phyloP scores from a whole-genome alignment of 2,888 invertebrate species.

The Athripsodes cinereus region DNA sequence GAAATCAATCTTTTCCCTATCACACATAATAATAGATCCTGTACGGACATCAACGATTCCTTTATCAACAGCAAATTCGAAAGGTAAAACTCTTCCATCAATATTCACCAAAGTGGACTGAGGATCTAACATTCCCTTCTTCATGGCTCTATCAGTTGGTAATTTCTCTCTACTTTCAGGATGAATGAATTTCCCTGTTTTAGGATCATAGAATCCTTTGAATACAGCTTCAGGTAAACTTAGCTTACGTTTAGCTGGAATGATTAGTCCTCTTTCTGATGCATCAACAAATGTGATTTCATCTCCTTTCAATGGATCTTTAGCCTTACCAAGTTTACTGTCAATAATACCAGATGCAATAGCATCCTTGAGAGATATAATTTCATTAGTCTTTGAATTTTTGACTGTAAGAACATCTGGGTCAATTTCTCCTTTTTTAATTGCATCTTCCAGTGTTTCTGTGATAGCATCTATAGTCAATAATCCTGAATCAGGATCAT shows the following conservation, averaged over 20 bases:
- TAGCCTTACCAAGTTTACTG: conserved; percentile 70
- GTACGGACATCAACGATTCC: conserved; percentile 70
- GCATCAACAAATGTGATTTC: conserved; percentile 78
- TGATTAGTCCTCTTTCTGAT: conserved; percentile 71
- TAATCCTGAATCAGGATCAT: conserved; percentile 67
- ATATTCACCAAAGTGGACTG: conserved; percentile 81
- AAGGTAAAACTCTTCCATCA: conserved; percentile 73
- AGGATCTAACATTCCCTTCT: conserved; percentile 77
- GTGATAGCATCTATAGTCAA: conserved; percentile 63
- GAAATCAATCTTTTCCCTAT: conserved; percentile 64
- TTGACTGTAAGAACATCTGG: conserved; percentile 70
- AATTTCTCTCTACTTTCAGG: conserved; percentile 74
- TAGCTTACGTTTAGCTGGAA: conserved; percentile 76
- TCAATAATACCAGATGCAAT: conserved; percentile 72
- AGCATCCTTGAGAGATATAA: conserved; percentile 74
- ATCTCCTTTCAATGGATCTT: conserved; percentile 67
- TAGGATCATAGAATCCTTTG: conserved; percentile 83
- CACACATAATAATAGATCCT: conserved; percentile 60
- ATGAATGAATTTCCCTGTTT: conserved; percentile 75
- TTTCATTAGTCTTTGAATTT: conserved; percentile 73
- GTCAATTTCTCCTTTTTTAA: conserved; percentile 68
- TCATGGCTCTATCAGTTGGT: conserved; percentile 76
- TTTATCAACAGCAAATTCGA: conserved; percentile 73
- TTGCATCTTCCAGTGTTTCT: conserved; percentile 68
- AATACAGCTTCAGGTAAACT: conserved; percentile 86